Percentiles rank a stretch among this genome's conserved stretches.
phyloP scores from a whole-genome alignment of 1,140 invertebrate species.

The Sitobion miscanthi region DNA sequence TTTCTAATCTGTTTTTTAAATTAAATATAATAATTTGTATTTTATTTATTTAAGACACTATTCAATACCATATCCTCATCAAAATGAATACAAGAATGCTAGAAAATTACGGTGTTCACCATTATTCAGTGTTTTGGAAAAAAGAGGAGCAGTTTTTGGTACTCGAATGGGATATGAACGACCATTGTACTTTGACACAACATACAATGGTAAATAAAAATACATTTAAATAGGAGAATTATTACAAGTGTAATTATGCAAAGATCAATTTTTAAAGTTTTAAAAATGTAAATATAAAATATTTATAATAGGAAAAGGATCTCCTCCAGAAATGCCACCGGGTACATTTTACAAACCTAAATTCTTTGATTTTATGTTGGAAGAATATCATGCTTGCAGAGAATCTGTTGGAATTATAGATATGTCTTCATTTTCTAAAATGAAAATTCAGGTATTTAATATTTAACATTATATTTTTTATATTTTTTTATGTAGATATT shows the following conservation, averaged over 20 bases:
- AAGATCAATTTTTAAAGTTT: background rate
- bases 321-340: conserved; percentile 65
- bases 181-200: conserved; percentile 70
- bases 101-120: conserved; percentile 79
- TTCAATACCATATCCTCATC: conserved; percentile 72
- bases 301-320: conserved; percentile 58
- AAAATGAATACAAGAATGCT: conserved; percentile 72
- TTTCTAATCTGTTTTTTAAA: background rate
- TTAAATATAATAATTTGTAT: background rate
- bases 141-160: conserved; percentile 78
- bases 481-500: background rate
- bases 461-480: background rate
- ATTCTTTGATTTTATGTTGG: conserved; percentile 77
- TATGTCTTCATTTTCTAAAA: conserved; percentile 86
- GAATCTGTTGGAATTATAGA: conserved; percentile 82
- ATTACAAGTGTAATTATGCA: background rate
- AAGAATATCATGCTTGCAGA: conserved; percentile 80
- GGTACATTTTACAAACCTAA: conserved; percentile 74
- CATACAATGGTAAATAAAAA: conserved; percentile 61
- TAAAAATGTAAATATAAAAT: background rate
- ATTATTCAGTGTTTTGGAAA: conserved; percentile 77
- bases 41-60: conserved; percentile 64
- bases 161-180: conserved; percentile 88
- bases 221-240: too few species aligned
- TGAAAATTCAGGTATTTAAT: conserved; percentile 73